Base-by-base conservation (phyloP, 2,797 vertebrate genomes). In the Poeciliopsis turneri region DNA sequence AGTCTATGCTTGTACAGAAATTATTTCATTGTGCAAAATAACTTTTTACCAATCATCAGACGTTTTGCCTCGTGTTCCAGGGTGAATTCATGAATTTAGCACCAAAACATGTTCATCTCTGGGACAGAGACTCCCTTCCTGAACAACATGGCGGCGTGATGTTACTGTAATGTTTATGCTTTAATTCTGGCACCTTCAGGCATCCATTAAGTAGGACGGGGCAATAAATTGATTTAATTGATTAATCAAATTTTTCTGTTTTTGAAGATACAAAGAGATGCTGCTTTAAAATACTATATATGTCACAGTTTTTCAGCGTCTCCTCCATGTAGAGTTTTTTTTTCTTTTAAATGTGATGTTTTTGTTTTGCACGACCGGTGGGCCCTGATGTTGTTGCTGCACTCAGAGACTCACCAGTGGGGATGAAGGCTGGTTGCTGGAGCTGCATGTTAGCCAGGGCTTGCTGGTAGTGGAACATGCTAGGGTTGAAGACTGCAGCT, bases 391-490 rank as follows among this genome's bases (percentile, higher is more conserved):
- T 53, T 72, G 30, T n/a, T 70, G 41, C 47, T 13, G 9, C 75
- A 75, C 79, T 91, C 90, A 87, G 69, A 74, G 33, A 82, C 98
- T 97, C 95, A 99, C 98, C 97, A 92, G 97, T 95, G 46, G 97
- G 97, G 92, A 99, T 96, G 90, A 97, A 99, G 74, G 98, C 88
- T 75, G 95, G 96, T 93, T 98, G 98, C 89, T 97, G 98, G 95
- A 99, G 96, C 93, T 98, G 98, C 97, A 99, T 96, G 97, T 97
- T 99, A 86, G 98, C 96, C 93, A 99, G 95, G 93, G 98, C 96
- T 95, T 98, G 98, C 94, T 99, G 98, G 96, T 99, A 99, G 95
- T 99, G 97, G 94, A 97, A 98, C 97, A 99, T 95, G 95, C 92
- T 96, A 92, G 97, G 97, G 95, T 96, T 99, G 93, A 98, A 99